Conservation (phyloP, 2,797 vertebrate species). For the Gallinago stenura region DNA sequence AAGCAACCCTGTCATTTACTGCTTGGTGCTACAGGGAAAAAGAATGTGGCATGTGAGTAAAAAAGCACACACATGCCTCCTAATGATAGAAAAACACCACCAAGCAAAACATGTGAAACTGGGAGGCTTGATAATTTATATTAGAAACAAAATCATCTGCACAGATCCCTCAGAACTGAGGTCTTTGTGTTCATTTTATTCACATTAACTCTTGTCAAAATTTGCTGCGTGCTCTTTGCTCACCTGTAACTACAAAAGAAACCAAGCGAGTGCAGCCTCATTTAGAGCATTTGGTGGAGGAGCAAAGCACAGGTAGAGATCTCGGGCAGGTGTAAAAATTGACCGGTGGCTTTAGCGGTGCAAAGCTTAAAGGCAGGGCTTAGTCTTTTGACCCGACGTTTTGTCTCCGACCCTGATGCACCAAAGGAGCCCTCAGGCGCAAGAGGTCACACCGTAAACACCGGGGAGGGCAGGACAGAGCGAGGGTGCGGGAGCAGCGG, state of each 20-base stretch:
- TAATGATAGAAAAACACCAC: neutral
- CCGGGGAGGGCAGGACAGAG: neutral
- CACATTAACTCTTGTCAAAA: neutral
- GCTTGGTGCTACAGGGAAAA: neutral
- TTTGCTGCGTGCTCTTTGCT: neutral
- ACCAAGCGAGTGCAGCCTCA: neutral
- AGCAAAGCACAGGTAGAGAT: neutral
- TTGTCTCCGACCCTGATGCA: neutral
- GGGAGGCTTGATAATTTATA: neutral
- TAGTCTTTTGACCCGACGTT: rapidly evolving
- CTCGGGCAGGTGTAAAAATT: neutral
- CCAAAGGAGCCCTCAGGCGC: neutral
- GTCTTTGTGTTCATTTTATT: neutral
- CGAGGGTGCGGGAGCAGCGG: neutral
- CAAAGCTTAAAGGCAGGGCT: neutral
- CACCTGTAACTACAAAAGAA: neutral
- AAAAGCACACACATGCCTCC: neutral
- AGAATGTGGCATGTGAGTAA: neutral
- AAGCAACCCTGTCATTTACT: neutral
- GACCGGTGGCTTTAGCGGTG: neutral
- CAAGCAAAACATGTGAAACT: neutral
- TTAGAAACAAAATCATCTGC: neutral
- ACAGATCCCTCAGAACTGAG: neutral
- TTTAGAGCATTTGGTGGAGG: neutral
- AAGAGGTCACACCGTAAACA: neutral